Evolutionary conservation across 1,140 invertebrate genomes (phyloP), one percentile per base, ranked within the genome.

Genomic region (Aricia agestis): DNA sequence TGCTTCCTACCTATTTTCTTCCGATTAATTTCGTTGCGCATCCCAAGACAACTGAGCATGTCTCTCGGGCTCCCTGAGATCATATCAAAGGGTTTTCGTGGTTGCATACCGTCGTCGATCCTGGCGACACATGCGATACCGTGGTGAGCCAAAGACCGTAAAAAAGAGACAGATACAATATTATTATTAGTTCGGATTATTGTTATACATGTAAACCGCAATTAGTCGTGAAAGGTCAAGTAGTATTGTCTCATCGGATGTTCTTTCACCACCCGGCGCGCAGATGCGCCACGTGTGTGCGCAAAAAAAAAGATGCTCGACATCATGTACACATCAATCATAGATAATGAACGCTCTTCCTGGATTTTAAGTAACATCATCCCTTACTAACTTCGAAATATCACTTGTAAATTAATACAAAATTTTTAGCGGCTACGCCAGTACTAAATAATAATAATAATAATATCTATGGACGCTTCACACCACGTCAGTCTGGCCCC

Each of bases 271-370:
- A 52, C 1, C 45, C 45, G 45, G 45, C 45, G 13, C 45, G 13
- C 45, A 52, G 45, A 5, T 52, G 45, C 13, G 45, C 45, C 45
- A 52, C 45, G 45, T 52, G 45, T 11, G 45, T 52, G 45, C 10
- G 45, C 45, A 52, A 52, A 52, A 45, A 45, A 45, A 6, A 15
- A 11, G 45, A 15, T 52, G 45, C 45, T 15, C 45, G 13, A 13
- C 45, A 52, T 1, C 10, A 52, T 52, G 45, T 9, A 52, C 45
- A 52, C 45, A 52, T 52, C 13, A 52, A 52, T 52, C 45, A 52
- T 52, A 52, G 45, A 52, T 52, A 52, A 52, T 52, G 45, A 65
- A n/a, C 59, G 9, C 17, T 25, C 59, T 61, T 61, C n/a, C 59
- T 61, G n/a, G 25, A 63, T 11, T 25, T 63, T 11, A 18, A 63